Percentiles rank a stretch among this genome's conserved stretches.
Conservation (phyloP, 1,140 invertebrate genomes). For the Oryzaephilus surinamensis region DNA sequence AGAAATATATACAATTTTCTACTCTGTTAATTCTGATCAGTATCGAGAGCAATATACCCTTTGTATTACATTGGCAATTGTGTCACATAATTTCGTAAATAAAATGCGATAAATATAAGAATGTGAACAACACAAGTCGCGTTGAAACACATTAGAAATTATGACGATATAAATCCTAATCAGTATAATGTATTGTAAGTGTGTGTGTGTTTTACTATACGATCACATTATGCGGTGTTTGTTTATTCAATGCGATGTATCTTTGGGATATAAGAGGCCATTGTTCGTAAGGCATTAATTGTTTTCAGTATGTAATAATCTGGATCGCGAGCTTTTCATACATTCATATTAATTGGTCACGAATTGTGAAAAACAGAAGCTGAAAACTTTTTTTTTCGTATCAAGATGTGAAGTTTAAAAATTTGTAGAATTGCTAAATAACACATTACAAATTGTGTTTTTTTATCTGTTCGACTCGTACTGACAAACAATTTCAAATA, state of each 20-base stretch:
- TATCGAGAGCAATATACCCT: no score
- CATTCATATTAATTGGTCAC: constrained; percentile 11
- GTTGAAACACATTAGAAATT: constrained; percentile 10
- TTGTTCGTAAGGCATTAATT: constrained; percentile 10
- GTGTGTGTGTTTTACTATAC: no score
- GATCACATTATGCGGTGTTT: constrained; percentile 9
- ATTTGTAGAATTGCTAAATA: no score
- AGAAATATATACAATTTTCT: no score
- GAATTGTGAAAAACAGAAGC: no score
- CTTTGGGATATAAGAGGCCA: constrained; percentile 8
- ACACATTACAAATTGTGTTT: no score
- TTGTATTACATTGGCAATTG: constrained; percentile 2
- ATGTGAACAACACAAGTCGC: constrained; percentile 2
- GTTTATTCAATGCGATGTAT: constrained; percentile 9
- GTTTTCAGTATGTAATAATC: constrained; percentile 9
- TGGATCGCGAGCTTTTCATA: constrained; percentile 5
- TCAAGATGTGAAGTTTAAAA: no score
- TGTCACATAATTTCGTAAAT: constrained; percentile 8
- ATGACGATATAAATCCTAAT: constrained; percentile 11
- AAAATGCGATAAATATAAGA: constrained; percentile 1
- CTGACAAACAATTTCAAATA: no score
- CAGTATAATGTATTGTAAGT: constrained; percentile 8
- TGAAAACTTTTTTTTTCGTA: no score
- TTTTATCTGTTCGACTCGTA: no score
- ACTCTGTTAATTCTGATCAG: no score